phyloP scores from a whole-genome alignment of 1,140 invertebrate genomes.

The Reticulitermes speratus region DNA sequence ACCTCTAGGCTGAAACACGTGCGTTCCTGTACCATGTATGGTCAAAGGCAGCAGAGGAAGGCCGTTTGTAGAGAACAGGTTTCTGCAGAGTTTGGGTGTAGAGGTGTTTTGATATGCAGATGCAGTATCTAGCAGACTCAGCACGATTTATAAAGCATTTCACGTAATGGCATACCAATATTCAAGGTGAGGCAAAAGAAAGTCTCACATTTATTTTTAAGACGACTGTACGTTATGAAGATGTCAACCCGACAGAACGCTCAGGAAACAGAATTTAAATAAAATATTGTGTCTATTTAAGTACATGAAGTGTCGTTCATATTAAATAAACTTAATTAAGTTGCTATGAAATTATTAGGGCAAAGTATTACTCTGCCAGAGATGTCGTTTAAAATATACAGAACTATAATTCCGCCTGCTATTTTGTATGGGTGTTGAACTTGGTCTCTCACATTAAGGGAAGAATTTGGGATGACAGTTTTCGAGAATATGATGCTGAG shows the following conservation, averaged over 20 bases:
- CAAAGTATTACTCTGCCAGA: no score
- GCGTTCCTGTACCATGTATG: slow-evolving; percentile 25
- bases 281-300: no score
- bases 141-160: no score
- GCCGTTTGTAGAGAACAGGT: slow-evolving; percentile 23
- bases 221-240: neutral
- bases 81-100: slow-evolving; percentile 26
- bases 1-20: slow-evolving; percentile 23
- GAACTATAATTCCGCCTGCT: no score
- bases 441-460: no score
- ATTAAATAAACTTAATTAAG: no score
- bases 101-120: slow-evolving; percentile 33
- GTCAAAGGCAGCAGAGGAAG: slow-evolving; percentile 24
- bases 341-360: no score
- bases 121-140: neutral
- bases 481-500: no score
- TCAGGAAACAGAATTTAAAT: neutral
- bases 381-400: no score
- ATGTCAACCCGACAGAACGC: neutral
- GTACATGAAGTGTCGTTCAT: no score
- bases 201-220: neutral
- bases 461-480: no score
- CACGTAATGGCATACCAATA: neutral
- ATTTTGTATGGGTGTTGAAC: no score
- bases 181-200: neutral